Evolutionary conservation across 2,888 invertebrate genomes (phyloP).

Genomic region (Agrypnus murinus): DNA sequence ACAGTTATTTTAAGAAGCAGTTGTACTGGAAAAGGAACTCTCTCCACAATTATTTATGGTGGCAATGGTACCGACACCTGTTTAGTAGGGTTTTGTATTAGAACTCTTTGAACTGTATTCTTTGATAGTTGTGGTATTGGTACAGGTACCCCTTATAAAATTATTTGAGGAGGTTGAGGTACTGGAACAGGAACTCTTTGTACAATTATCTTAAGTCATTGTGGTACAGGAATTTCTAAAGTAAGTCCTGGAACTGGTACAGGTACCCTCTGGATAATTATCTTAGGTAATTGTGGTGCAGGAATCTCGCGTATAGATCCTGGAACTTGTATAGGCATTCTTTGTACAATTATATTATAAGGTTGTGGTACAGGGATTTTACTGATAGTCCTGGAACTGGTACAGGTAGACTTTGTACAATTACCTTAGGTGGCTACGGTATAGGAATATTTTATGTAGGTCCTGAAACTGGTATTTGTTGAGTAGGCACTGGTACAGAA

Average conservation of each 20-base stretch:
- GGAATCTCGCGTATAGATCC: too few species aligned
- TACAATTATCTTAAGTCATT: too few species aligned
- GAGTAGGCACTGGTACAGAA: too few species aligned
- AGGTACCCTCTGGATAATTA: too few species aligned
- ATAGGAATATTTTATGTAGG: constrained; percentile 26
- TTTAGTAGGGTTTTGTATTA: too few species aligned
- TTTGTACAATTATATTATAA: neutral
- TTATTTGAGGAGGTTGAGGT: too few species aligned
- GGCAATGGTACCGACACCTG: constrained; percentile 34
- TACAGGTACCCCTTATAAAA: too few species aligned
- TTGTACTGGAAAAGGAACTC: constrained; percentile 28
- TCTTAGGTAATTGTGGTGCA: too few species aligned
- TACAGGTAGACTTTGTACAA: constrained; percentile 29
- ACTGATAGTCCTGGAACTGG: neutral
- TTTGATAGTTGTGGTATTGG: constrained; percentile 17
- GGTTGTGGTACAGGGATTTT: constrained; percentile 12
- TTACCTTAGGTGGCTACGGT: constrained; percentile 26
- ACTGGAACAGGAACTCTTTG: too few species aligned
- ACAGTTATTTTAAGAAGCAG: constrained; percentile 2
- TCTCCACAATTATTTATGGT: constrained; percentile 20
- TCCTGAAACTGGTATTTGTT: constrained; percentile 1
- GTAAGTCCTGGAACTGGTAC: too few species aligned
- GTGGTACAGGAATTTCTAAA: too few species aligned
- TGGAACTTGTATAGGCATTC: constrained; percentile 2
- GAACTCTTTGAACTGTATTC: constrained; percentile 29